phyloP scores from a whole-genome alignment of 2,888 invertebrate species.

The Cataglyphis albicans region DNA sequence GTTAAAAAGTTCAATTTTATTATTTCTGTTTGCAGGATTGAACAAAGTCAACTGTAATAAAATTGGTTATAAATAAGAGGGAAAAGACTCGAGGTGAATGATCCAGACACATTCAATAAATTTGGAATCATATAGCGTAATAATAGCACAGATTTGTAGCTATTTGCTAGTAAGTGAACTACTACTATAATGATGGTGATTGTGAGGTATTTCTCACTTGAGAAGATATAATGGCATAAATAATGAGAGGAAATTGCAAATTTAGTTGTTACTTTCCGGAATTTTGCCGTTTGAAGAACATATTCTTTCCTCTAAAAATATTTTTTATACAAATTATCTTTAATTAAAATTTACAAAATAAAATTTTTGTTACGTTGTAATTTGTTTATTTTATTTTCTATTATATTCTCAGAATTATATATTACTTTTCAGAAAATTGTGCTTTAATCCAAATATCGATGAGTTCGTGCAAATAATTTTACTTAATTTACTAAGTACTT shows the following conservation, averaged over 20 bases:
- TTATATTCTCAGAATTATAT: neutral
- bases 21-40: neutral
- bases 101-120: constrained; percentile 13
- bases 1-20: neutral
- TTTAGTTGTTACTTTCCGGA: neutral
- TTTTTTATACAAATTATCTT: neutral
- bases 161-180: constrained; percentile 9
- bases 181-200: constrained; percentile 34
- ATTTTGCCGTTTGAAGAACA: neutral
- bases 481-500: neutral
- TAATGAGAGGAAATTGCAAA: constrained; percentile 10
- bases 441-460: neutral
- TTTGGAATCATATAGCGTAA: neutral
- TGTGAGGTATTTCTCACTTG: constrained; percentile 29
- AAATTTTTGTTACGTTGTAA: neutral
- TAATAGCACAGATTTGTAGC: constrained; percentile 12
- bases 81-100: constrained; percentile 7
- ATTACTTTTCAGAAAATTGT: neutral
- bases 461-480: neutral
- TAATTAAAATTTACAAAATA: neutral
- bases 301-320: neutral
- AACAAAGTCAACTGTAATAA: neutral
- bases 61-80: neutral
- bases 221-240: neutral
- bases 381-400: neutral